These are phyloP conservation scores for Apomyelois bistriatella DNA, from an alignment of 2,888 invertebrate genomes.

Conservation along the genomic window DNA sequence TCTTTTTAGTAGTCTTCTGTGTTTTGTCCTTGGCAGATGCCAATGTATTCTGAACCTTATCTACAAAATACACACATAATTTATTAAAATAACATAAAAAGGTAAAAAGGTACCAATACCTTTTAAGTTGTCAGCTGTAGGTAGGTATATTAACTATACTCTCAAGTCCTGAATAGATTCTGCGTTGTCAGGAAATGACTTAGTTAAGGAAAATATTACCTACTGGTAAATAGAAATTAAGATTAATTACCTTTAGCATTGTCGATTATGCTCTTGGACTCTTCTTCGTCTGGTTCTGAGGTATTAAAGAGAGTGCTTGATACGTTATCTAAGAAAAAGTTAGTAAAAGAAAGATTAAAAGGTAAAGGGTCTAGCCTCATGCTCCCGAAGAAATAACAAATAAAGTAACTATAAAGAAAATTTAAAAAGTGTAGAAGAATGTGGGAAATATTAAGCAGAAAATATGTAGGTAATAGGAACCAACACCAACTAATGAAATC, in stretches of 20 bases:
- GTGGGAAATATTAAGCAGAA: slow-evolving; percentile 11
- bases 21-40: slow-evolving; percentile 29
- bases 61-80: slow-evolving; percentile 31
- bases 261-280: slow-evolving; percentile 29
- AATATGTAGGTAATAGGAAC: no score
- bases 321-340: slow-evolving; percentile 48
- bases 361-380: slow-evolving; percentile 31
- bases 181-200: slow-evolving; percentile 21
- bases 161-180: slow-evolving; percentile 1
- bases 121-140: neutral
- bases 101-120: neutral
- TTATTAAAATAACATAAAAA: neutral
- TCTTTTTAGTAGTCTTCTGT: slow-evolving; percentile 30
- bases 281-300: slow-evolving; percentile 30
- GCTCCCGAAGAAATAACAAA: slow-evolving; percentile 28
- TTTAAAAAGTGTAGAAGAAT: neutral
- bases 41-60: slow-evolving; percentile 32
- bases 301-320: slow-evolving; percentile 37
- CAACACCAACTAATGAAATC: no score
- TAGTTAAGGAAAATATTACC: neutral
- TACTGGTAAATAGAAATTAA: neutral
- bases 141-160: slow-evolving; percentile 5
- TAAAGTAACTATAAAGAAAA: neutral
- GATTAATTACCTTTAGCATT: slow-evolving; percentile 33
- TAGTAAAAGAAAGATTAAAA: slow-evolving; percentile 33